Evolutionary conservation across 2,888 invertebrate species (phyloP).

Genomic region (Scaptomyza reducta): DNA sequence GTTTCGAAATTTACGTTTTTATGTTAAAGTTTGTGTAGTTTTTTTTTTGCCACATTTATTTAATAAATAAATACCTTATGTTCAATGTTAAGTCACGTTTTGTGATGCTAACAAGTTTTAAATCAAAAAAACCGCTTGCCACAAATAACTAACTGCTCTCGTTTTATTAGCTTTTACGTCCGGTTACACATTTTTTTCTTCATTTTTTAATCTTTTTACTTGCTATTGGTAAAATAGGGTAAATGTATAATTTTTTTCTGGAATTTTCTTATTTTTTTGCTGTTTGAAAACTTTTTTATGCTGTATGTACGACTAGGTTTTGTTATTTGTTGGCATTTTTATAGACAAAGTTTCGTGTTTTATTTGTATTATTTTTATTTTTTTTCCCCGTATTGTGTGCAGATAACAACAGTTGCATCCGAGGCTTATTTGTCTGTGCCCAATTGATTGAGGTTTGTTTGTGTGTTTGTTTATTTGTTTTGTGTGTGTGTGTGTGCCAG

Average conservation of each 20-base stretch:
- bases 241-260: too few relatives aligned
- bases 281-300: constrained; percentile 10
- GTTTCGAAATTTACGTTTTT: too few relatives aligned
- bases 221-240: too few relatives aligned
- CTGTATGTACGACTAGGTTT: constrained; percentile 7
- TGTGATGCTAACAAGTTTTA: neutral
- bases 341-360: constrained; percentile 47
- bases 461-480: constrained; percentile 39
- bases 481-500: constrained; percentile 27
- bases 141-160: constrained; percentile 1
- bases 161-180: neutral
- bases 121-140: neutral
- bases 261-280: neutral
- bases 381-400: constrained; percentile 4
- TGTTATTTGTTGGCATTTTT: constrained; percentile 51
- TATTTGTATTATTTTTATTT: constrained; percentile 23
- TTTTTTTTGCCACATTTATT: too few relatives aligned
- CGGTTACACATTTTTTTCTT: neutral
- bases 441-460: constrained; percentile 74
- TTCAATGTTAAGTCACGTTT: neutral
- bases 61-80: too few relatives aligned
- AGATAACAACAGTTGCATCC: constrained; percentile 29
- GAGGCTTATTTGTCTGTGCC: constrained; percentile 70
- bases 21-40: too few relatives aligned
- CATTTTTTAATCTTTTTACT: too few relatives aligned